A percentile compares a stretch with the other conserved stretches of the same genome.
These are phyloP conservation scores for Phyto melanocephala DNA, from an alignment of 2,888 invertebrate species.

Conservation along the genomic window DNA sequence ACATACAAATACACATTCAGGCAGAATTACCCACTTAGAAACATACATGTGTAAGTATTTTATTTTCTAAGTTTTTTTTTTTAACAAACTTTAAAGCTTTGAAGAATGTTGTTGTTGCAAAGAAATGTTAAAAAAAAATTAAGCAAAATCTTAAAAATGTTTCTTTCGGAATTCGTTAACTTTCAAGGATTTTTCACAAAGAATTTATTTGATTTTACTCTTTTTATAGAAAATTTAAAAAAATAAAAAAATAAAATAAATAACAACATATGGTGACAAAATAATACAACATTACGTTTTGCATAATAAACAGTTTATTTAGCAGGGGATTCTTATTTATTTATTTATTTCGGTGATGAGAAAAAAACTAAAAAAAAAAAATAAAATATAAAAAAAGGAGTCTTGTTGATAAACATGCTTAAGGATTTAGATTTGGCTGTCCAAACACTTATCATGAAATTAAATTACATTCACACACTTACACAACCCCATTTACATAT, in stretches of 20 bases:
- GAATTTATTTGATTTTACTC: constrained; percentile 36
- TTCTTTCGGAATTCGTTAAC: background rate
- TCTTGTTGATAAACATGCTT: constrained; percentile 32
- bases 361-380: background rate
- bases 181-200: background rate
- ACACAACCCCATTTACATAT: background rate
- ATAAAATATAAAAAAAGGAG: constrained; percentile 9
- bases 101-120: background rate
- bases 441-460: constrained; percentile 63
- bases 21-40: no score
- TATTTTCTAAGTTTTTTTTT: background rate
- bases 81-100: constrained; percentile 7
- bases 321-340: constrained; percentile 24
- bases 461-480: constrained; percentile 43
- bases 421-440: constrained; percentile 40
- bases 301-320: constrained; percentile 62
- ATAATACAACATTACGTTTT: constrained; percentile 51
- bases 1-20: background rate
- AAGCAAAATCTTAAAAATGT: constrained; percentile 32
- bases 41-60: background rate
- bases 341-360: constrained; percentile 9
- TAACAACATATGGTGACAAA: constrained; percentile 61
- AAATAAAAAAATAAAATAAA: constrained; percentile 14
- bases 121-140: constrained; percentile 5
- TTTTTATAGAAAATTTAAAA: constrained; percentile 10